Base-by-base conservation (phyloP, 1,140 invertebrate genomes). In the Drosophila navojoa region DNA sequence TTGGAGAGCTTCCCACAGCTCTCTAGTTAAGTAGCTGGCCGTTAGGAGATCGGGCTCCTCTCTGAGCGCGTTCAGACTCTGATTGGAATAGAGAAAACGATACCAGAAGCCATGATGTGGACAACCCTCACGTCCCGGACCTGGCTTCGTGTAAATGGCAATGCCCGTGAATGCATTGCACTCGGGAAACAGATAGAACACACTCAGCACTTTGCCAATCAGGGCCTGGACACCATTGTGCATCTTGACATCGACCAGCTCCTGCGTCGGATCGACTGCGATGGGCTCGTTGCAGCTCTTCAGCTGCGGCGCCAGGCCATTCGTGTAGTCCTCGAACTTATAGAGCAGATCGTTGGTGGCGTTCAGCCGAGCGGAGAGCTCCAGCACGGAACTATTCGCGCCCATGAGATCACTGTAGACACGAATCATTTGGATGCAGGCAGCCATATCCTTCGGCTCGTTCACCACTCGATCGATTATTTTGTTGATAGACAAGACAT, bases 161-260 rank as follows among this genome's bases (percentile, higher is more conserved):
- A 81, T 76, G 7, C 79, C 79, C 0, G 79, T 72, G 38, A 60
- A 63, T 2, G 60, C 44, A 1, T 55, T 63, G n/a, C 76, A 76
- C 3, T 38, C 27, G 0, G 79, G 79, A 53, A 71, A 64, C 10
- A 79, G 11, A 52, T 67, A 73, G 25, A 81, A 73, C 0, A 81
- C 70, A 35, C 76, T 79, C 0, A 81, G 44, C 27, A 76, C 68
- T 3, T 19, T 6, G 1, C 58, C 35, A 11, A 70, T 62, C 4
- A 70, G 15, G 4, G 62, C 42, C 40, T 62, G 50, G 3, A 62
- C n/a, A 2, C 67, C 67, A 0, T 54, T 53, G 2, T 16, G 11
- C 1, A 19, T 3, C 19, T 38, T 54, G 10, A 62, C 29, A 27
- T 70, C 59, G 10, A 70, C 13, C 11, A 55, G n/a, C 3, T 32